Base-by-base conservation (phyloP, 2,113 vertebrate species). In the Pteruthius melanotis region DNA sequence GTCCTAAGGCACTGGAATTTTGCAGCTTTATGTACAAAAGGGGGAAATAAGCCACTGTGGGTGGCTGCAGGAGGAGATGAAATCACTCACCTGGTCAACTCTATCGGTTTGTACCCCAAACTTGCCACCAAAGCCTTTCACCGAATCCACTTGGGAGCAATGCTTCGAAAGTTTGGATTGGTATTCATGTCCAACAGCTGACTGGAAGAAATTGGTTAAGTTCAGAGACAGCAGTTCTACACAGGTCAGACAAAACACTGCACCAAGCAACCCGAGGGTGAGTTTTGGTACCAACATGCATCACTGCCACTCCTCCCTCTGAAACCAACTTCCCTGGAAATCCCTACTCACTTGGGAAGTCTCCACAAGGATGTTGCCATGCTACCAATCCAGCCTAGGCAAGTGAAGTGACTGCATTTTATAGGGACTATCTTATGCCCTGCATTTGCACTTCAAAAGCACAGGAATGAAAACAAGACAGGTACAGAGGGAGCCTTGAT, bases 131-230 rank as follows among this genome's bases (percentile, higher is more conserved):
- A 99, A 99, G 1, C 99, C 99, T 59, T 99, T 99, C 39, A 98
- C 98, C 0, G 98, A 99, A 95, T 99, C 99, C 0, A 99, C 99
- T 60, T 99, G 99, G 21, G 99, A 99, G 95, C 99, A 99, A 90
- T 99, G 99, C 94, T 99, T 99, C 52, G 99, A 98, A 53, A 99
- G 97, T 44, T 98, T 98, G 60, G 98, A 98, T 94, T 99, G 99
- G 87, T 99, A 99, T 54, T 99, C 99, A 0, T 99, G 99, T 78
- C 99, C 99, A 37, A 99, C 99, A 4, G 99, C 99, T 33, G 99
- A 99, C 99, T 99, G 94, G 19, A 95, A 97, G 54, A 60, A 75
- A 95, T 45, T 2, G 57, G 53, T 53, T 21, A 83, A 65, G 56
- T 21, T 53, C 63, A 93, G 66, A 91, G 54, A 70, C 6, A 26